phyloP scores from a whole-genome alignment of 2,888 invertebrate species.

The Cheilosia vernalis region DNA sequence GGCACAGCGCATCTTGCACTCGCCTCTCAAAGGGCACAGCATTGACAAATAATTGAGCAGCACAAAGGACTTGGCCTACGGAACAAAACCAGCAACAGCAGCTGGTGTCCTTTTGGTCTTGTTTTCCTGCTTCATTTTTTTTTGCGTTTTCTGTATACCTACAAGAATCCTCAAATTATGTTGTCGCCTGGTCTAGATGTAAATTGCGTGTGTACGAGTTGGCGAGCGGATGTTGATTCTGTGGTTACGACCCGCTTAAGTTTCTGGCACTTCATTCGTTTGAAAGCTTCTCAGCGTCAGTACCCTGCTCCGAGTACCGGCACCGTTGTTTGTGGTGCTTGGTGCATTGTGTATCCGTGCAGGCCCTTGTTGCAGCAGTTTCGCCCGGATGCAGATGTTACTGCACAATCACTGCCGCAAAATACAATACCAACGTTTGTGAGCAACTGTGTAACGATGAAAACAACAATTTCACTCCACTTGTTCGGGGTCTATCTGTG shows the following conservation, averaged over 20 bases:
- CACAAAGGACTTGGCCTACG: slow-evolving; percentile 38
- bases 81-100: slow-evolving; percentile 30
- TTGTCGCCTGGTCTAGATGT: slow-evolving; percentile 68
- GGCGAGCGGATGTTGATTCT: slow-evolving; percentile 52
- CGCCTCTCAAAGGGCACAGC: slow-evolving; percentile 18
- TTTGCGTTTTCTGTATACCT: slow-evolving; percentile 1
- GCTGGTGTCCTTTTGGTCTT: slow-evolving; percentile 52
- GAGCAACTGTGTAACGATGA: slow-evolving; percentile 32
- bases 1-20: slow-evolving; percentile 3
- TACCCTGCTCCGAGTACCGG: background rate
- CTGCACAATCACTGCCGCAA: slow-evolving; percentile 39
- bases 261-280: slow-evolving; percentile 57
- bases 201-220: slow-evolving; percentile 53
- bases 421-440: background rate
- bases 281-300: background rate
- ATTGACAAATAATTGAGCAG: slow-evolving; percentile 32
- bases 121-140: slow-evolving; percentile 41
- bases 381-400: slow-evolving; percentile 47
- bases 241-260: slow-evolving; percentile 67
- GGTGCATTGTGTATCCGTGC: background rate
- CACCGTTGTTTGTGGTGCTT: background rate
- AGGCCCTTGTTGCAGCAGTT: slow-evolving; percentile 32
- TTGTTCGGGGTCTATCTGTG: slow-evolving; percentile 19
- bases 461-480: slow-evolving; percentile 57
- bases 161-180: slow-evolving; percentile 67